Conservation (phyloP, 2,888 invertebrate species). For the Rosalia funebris region DNA sequence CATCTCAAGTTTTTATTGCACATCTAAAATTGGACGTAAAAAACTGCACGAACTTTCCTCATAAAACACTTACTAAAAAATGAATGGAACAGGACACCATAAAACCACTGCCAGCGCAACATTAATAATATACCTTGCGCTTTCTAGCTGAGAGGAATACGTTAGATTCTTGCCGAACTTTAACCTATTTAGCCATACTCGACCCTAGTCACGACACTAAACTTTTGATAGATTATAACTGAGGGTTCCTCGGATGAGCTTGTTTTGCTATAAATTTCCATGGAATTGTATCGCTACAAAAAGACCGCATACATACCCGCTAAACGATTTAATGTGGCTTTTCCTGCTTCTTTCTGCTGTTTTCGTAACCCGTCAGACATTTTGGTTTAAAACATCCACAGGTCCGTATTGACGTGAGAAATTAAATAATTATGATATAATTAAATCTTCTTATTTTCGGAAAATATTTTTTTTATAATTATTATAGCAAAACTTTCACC, state of each 20-base stretch:
- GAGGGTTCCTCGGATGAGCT: slow-evolving; percentile 15
- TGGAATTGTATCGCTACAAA: slow-evolving; percentile 13
- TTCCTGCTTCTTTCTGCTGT: not conserved
- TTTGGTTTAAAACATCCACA: no score
- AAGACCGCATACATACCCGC: slow-evolving; percentile 1
- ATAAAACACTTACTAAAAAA: slow-evolving; percentile 15
- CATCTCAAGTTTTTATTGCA: not conserved
- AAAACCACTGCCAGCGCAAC: slow-evolving; percentile 15
- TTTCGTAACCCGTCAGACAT: no score
- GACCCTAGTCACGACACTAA: slow-evolving; percentile 22
- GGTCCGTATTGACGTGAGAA: no score
- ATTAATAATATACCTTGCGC: slow-evolving; percentile 25
- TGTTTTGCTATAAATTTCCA: slow-evolving; percentile 22
- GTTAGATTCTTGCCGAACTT: slow-evolving; percentile 16
- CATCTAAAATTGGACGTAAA: slow-evolving; percentile 8
- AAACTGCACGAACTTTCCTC: not conserved
- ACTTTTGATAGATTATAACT: slow-evolving; percentile 27
- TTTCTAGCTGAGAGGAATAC: slow-evolving; percentile 20
- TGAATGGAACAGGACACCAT: slow-evolving; percentile 7
- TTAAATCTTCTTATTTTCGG: no score
- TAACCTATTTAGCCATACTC: slow-evolving; percentile 21
- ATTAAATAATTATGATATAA: no score
- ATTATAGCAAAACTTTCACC: no score
- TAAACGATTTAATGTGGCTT: slow-evolving; percentile 1
- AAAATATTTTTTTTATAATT: no score